These are phyloP conservation scores for Gracilinanus agilis DNA, from an alignment of 2,113 vertebrate genomes.

Conservation along the genomic window DNA sequence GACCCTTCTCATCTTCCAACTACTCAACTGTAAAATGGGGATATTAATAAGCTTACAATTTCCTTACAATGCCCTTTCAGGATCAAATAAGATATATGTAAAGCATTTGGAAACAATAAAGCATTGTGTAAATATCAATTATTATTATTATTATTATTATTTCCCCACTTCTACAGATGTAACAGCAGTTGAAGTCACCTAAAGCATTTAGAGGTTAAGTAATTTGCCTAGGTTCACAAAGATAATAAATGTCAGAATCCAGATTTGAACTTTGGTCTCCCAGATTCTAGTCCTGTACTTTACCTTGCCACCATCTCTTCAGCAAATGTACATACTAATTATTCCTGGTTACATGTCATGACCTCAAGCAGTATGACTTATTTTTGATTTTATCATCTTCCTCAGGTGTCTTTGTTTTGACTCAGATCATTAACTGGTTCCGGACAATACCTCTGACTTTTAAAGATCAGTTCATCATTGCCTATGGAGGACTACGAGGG, in stretches of 20 bases:
- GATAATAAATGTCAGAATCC: background rate
- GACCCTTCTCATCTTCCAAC: background rate
- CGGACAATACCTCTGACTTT: conserved; percentile 95
- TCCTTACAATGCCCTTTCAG: background rate
- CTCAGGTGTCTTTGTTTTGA: conserved; percentile 95
- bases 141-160: background rate
- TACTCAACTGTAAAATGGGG: background rate
- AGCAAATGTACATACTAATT: background rate
- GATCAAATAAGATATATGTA: background rate
- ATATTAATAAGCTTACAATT: background rate
- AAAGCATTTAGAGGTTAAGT: background rate
- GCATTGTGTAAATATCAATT: background rate
- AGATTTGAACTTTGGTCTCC: background rate
- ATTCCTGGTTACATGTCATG: rapidly evolving
- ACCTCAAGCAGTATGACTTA: background rate
- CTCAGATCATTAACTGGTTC: conserved; percentile 97
- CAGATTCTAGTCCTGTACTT: background rate
- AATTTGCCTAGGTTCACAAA: background rate
- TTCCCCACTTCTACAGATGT: background rate
- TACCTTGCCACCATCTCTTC: background rate
- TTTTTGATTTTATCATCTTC: conserved; percentile 42
- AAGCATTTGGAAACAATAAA: background rate
- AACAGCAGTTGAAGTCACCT: background rate
- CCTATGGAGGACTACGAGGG: conserved; percentile 96
- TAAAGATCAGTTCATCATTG: conserved; percentile 98